Conservation (phyloP, 2,113 vertebrate species). For the Nibea albiflora region DNA sequence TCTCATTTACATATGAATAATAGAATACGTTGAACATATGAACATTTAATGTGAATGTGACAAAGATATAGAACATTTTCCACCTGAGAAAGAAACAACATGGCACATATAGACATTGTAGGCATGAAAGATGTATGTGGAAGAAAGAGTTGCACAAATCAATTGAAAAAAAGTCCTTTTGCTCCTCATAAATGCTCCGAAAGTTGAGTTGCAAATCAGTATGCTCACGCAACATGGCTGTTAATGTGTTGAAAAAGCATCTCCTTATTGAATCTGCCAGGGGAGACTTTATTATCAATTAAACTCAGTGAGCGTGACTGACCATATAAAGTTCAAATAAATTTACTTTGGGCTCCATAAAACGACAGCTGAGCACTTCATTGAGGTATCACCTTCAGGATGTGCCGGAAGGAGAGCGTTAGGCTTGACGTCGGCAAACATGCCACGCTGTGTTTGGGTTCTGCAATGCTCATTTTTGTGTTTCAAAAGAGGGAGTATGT, state of each 20-base stretch:
- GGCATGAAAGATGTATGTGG: not conserved
- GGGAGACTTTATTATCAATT: constrained; percentile 17
- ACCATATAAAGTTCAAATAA: constrained; percentile 11
- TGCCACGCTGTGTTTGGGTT: not conserved
- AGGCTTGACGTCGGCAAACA: not conserved
- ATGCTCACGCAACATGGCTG: not conserved
- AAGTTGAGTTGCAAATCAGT: not conserved
- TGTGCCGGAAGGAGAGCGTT: not conserved
- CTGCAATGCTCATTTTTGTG: not conserved
- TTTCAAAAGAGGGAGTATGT: constrained; percentile 1
- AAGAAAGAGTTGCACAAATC: not conserved
- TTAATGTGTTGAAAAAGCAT: not conserved
- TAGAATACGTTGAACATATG: too few relatives aligned
- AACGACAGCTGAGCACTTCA: not conserved
- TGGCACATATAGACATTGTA: not conserved
- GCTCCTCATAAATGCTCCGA: too few relatives aligned
- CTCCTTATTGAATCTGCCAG: not conserved
- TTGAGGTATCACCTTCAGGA: constrained; percentile 9
- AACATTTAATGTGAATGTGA: too few relatives aligned
- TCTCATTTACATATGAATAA: too few relatives aligned
- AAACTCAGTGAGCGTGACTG: not conserved
- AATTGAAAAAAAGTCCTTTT: not conserved
- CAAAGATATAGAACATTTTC: not conserved
- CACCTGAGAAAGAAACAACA: not conserved
- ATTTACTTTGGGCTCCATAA: not conserved